These are phyloP conservation scores for Pandemis cinnamomeana DNA, from an alignment of 2,888 invertebrate genomes.

Conservation along the genomic window DNA sequence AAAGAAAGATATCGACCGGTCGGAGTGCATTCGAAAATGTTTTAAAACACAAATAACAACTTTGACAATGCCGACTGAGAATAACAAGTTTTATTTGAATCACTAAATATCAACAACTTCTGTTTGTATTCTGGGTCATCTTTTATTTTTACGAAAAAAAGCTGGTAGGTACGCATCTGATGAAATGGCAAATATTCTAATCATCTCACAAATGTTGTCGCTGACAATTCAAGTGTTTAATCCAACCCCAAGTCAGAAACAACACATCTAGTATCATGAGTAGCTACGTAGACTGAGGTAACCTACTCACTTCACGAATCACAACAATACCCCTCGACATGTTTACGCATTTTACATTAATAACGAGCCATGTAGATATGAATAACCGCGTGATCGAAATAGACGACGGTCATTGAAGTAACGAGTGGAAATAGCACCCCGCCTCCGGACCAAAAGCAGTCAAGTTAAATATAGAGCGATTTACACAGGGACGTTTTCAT, in stretches of 20 bases:
- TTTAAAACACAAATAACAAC: not conserved
- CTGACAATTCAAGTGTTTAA: not conserved
- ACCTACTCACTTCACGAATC: slow-evolving; percentile 21
- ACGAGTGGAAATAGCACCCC: slow-evolving; percentile 78
- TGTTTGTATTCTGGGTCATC: not conserved
- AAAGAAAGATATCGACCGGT: not conserved
- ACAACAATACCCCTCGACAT: slow-evolving; percentile 24
- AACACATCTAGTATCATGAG: not conserved
- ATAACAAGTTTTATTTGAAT: not conserved
- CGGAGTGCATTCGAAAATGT: not conserved
- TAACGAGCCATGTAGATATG: slow-evolving; percentile 63
- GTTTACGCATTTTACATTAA: slow-evolving; percentile 52
- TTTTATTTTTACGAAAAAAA: not conserved
- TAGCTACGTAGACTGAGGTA: slow-evolving; percentile 11
- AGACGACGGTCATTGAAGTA: slow-evolving; percentile 75
- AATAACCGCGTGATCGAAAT: slow-evolving; percentile 72
- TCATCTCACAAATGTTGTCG: not conserved
- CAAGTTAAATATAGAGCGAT: slow-evolving; percentile 80
- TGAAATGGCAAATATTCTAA: not conserved
- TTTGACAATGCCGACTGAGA: not conserved
- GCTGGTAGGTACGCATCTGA: not conserved
- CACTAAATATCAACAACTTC: not conserved
- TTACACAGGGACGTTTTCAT: slow-evolving; percentile 80
- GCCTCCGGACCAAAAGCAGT: slow-evolving; percentile 83
- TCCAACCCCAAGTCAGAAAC: slow-evolving; percentile 13